Percentiles rank a stretch among this genome's conserved stretches.
Conservation (phyloP, 2,888 invertebrate genomes). For the Megastigmus dorsalis region DNA sequence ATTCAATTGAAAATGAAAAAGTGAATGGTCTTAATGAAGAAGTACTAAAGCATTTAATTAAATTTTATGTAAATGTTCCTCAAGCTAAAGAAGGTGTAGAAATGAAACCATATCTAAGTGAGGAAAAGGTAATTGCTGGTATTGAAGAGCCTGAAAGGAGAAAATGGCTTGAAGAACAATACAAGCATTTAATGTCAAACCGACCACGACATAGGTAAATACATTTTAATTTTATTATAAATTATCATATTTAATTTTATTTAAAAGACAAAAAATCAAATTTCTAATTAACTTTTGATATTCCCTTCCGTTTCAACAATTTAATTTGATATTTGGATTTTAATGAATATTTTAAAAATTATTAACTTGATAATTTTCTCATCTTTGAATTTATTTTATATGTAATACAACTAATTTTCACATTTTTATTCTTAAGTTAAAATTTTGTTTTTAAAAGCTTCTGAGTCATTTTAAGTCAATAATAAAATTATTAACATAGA, state of each 20-base stretch:
- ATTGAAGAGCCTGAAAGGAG: slow-evolving; percentile 82
- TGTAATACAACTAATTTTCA: too few species aligned
- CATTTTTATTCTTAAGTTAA: too few species aligned
- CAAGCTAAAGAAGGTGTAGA: slow-evolving; percentile 78
- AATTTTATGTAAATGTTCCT: slow-evolving; percentile 84
- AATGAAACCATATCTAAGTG: slow-evolving; percentile 84
- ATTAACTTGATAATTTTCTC: too few species aligned
- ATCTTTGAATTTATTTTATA: too few species aligned
- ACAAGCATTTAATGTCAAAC: slow-evolving; percentile 83
- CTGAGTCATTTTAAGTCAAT: too few species aligned
- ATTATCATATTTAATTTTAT: slow-evolving; percentile 20
- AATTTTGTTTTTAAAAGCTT: too few species aligned
- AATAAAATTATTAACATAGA: too few species aligned
- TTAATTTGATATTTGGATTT: too few species aligned
- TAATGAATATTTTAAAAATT: too few species aligned
- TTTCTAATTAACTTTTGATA: too few species aligned
- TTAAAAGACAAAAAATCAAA: too few species aligned
- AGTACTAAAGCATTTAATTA: slow-evolving; percentile 83
- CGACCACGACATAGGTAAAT: slow-evolving; percentile 77
- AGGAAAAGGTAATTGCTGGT: slow-evolving; percentile 79
- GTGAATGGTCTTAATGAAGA: slow-evolving; percentile 87
- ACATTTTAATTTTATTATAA: slow-evolving; percentile 37
- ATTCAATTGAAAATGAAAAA: slow-evolving; percentile 81
- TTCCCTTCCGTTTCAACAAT: too few species aligned
- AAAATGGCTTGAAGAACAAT: slow-evolving; percentile 81